Conservation (phyloP, 2,888 invertebrate species). For the Orchesellides sinensis region DNA sequence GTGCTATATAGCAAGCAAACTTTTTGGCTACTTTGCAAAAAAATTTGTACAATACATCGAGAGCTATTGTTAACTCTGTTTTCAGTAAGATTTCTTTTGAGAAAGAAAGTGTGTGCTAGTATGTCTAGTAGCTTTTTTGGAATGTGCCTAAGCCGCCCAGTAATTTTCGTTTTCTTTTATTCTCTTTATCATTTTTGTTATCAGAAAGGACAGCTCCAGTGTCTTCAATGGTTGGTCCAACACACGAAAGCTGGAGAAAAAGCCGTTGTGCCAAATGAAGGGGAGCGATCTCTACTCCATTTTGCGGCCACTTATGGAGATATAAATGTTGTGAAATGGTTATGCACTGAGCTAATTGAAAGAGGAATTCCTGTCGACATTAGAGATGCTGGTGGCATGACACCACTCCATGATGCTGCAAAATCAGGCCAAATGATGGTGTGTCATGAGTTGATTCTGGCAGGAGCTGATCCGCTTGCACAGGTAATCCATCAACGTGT, state of each 20-base stretch:
- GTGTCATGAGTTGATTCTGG: conserved; percentile 71
- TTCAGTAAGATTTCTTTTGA: too few species aligned
- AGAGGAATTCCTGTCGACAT: conserved; percentile 74
- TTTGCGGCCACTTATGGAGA: conserved; percentile 76
- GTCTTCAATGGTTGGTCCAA: conserved; percentile 77
- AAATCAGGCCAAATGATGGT: conserved; percentile 76
- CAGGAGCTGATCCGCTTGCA: conserved; percentile 71
- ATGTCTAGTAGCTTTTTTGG: too few species aligned
- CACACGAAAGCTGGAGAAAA: conserved; percentile 75
- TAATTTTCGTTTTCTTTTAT: too few species aligned
- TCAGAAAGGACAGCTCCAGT: conserved; percentile 76
- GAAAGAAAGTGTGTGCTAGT: too few species aligned
- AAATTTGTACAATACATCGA: too few species aligned
- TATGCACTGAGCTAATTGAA: conserved; percentile 66
- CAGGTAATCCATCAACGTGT: conserved; percentile 68
- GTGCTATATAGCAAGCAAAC: too few species aligned
- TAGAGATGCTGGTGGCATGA: conserved; percentile 75
- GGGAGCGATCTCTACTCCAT: conserved; percentile 76
- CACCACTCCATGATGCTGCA: conserved; percentile 76
- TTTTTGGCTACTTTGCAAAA: too few species aligned
- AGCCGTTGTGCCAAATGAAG: conserved; percentile 75
- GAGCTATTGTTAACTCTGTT: too few species aligned
- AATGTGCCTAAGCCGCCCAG: too few species aligned
- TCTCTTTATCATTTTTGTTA: conserved; percentile 16
- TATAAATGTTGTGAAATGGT: conserved; percentile 73